A percentile compares a stretch with the other conserved stretches of the same genome.
These are phyloP conservation scores for Megalops cyprinoides DNA, from an alignment of 2,797 vertebrate species.

Conservation along the genomic window DNA sequence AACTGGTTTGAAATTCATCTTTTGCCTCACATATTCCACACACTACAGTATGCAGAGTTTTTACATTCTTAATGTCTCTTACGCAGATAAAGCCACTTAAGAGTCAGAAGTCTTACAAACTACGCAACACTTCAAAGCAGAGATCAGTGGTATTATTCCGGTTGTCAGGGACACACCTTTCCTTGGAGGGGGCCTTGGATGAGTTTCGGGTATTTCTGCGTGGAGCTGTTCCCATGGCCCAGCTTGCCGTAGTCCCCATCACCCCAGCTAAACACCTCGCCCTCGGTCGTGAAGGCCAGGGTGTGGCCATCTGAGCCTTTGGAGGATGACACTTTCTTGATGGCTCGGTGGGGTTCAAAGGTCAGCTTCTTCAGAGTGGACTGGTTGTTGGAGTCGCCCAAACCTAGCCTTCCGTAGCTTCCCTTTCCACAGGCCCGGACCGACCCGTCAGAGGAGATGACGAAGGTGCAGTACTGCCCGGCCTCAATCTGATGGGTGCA, in stretches of 20 bases:
- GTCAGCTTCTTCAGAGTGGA: constrained; percentile 81
- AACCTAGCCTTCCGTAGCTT: constrained; percentile 79
- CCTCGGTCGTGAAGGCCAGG: constrained; percentile 79
- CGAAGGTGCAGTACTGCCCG: constrained; percentile 84
- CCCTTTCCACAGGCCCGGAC: constrained; percentile 82
- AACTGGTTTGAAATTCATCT: not conserved
- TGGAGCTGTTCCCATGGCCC: constrained; percentile 83
- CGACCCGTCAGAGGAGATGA: constrained; percentile 77
- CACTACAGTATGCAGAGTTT: not conserved
- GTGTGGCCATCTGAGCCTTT: constrained; percentile 83
- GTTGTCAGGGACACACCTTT: constrained; percentile 69
- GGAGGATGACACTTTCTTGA: constrained; percentile 81
- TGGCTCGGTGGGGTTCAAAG: constrained; percentile 78
- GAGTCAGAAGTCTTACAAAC: too few relatives aligned
- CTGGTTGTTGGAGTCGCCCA: constrained; percentile 85
- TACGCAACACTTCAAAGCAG: too few relatives aligned
- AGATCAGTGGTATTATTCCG: too few relatives aligned
- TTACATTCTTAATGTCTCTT: too few relatives aligned
- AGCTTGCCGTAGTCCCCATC: constrained; percentile 83
- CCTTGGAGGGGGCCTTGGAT: constrained; percentile 81
- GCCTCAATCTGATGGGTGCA: constrained; percentile 73
- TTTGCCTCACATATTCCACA: not conserved
- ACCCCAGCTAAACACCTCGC: constrained; percentile 83
- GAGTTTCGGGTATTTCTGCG: constrained; percentile 83
- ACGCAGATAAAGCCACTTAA: too few relatives aligned